Evolutionary conservation across 2,888 invertebrate genomes (phyloP).

Genomic region (Ptychoptera albimana): DNA sequence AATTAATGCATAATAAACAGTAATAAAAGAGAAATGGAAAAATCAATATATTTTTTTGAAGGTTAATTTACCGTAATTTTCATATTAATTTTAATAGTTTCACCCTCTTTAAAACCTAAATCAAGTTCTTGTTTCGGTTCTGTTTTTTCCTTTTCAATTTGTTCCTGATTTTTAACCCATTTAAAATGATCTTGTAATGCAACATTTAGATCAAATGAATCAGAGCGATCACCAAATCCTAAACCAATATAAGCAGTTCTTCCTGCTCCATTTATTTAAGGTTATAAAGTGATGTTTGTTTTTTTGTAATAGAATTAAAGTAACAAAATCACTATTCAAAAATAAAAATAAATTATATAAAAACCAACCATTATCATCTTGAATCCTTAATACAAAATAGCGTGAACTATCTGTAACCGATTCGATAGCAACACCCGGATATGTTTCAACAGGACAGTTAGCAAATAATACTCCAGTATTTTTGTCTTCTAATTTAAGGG

Average conservation of each 20-base stretch:
- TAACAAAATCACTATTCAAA: background rate
- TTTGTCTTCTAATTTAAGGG: conserved; percentile 93
- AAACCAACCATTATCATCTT: conserved; percentile 92
- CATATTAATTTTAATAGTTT: conserved; percentile 99
- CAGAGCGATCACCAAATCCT: conserved; percentile 94
- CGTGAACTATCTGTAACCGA: conserved; percentile 93
- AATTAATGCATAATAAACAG: conserved; percentile 1
- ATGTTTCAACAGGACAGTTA: conserved; percentile 88
- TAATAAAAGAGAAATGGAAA: background rate
- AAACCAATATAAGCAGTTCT: conserved; percentile 89
- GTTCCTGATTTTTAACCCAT: conserved; percentile 70
- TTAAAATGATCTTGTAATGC: conserved; percentile 97
- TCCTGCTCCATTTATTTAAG: conserved; percentile 31
- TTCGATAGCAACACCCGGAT: conserved; percentile 90
- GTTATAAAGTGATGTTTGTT: background rate
- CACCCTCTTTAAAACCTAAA: conserved; percentile 96
- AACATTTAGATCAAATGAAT: conserved; percentile 98
- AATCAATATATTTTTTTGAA: background rate
- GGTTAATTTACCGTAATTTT: conserved; percentile 68
- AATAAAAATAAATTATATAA: conserved; percentile 13
- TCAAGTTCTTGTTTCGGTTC: conserved; percentile 70
- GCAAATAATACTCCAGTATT: conserved; percentile 86
- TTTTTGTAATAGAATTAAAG: background rate
- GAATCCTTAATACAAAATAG: conserved; percentile 90
- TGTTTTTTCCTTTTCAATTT: conserved; percentile 64